Conservation (phyloP, 2,113 vertebrate species). For the Hymenochirus boettgeri region DNA sequence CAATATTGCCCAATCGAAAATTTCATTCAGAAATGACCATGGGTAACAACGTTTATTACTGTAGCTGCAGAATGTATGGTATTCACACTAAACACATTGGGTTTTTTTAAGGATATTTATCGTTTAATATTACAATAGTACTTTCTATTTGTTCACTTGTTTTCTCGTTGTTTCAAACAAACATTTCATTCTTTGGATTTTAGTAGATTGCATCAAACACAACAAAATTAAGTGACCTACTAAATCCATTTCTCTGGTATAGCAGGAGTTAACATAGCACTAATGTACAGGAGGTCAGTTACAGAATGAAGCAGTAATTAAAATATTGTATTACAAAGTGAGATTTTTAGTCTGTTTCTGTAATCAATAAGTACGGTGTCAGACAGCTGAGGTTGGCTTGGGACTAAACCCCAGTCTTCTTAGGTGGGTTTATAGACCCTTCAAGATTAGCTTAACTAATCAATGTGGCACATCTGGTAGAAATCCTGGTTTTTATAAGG, state of each 20-base stretch:
- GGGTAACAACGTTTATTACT: no score
- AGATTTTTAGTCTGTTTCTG: constrained; percentile 56
- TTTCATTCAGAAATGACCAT: no score
- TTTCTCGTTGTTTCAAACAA: no score
- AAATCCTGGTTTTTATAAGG: constrained; percentile 16
- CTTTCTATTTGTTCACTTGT: no score
- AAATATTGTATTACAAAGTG: constrained; percentile 56
- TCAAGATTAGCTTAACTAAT: constrained; percentile 50
- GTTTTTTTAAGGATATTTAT: no score
- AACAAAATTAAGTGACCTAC: neutral
- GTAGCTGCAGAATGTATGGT: no score
- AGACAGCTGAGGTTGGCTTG: constrained; percentile 52
- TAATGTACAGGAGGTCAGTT: constrained; percentile 53
- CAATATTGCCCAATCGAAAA: no score
- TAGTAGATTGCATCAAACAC: no score
- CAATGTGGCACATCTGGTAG: constrained; percentile 57
- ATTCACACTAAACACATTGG: no score
- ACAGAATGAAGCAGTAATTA: constrained; percentile 53
- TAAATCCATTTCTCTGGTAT: neutral
- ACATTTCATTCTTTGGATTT: no score
- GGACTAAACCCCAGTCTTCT: constrained; percentile 58
- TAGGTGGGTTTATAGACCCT: constrained; percentile 47
- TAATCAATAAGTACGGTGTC: constrained; percentile 60
- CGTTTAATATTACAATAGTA: no score
- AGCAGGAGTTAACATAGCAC: constrained; percentile 40